Conservation (phyloP, 1,140 invertebrate species). For the Hycleus cichorii region DNA sequence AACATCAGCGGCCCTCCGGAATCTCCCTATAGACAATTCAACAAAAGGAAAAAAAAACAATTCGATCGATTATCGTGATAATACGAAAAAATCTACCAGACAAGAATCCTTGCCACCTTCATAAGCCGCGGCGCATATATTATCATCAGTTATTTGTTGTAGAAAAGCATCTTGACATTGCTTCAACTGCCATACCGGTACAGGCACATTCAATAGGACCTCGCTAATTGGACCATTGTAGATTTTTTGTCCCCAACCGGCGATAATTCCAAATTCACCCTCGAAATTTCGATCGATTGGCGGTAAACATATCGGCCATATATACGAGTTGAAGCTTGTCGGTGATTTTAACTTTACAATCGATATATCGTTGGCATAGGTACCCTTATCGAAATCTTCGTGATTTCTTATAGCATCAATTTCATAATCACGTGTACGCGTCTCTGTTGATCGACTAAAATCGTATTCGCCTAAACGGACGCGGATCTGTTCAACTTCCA, state of each 20-base stretch:
- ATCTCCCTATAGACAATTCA: slow-evolving; percentile 54
- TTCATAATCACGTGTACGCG: slow-evolving; percentile 55
- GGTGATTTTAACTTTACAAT: slow-evolving; percentile 63
- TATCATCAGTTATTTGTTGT: slow-evolving; percentile 54
- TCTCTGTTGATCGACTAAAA: slow-evolving; percentile 54
- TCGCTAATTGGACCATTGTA: slow-evolving; percentile 61
- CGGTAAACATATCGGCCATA: slow-evolving; percentile 80
- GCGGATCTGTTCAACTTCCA: slow-evolving; percentile 44
- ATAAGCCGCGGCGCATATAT: slow-evolving; percentile 63
- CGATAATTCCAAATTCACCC: slow-evolving; percentile 60
- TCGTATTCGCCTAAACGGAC: slow-evolving; percentile 78
- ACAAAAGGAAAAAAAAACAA: neutral
- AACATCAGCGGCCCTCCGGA: slow-evolving; percentile 74
- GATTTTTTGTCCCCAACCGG: slow-evolving; percentile 63
- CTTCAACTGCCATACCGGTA: slow-evolving; percentile 74
- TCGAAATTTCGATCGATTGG: slow-evolving; percentile 52
- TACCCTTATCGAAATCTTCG: slow-evolving; percentile 52
- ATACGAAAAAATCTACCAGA: slow-evolving; percentile 49
- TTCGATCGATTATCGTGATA: neutral
- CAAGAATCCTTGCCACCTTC: slow-evolving; percentile 71
- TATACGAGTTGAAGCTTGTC: slow-evolving; percentile 66
- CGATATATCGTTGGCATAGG: slow-evolving; percentile 73
- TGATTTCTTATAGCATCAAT: slow-evolving; percentile 58
- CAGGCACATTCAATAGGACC: slow-evolving; percentile 63
- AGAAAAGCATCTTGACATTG: slow-evolving; percentile 58